Base-by-base conservation (phyloP, 1,140 invertebrate species). In the Mya arenaria region DNA sequence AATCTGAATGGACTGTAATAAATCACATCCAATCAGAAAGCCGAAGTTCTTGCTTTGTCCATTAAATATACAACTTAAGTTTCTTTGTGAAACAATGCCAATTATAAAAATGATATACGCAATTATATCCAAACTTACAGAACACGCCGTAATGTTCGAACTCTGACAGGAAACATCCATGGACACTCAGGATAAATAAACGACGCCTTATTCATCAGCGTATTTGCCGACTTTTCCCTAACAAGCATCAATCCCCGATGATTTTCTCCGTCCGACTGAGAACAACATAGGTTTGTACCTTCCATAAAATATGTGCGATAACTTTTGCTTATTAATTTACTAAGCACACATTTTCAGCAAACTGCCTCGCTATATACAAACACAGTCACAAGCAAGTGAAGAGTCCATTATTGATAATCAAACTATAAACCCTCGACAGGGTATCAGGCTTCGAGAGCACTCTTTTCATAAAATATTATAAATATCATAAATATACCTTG, bases 111-210 rank as follows among this genome's bases (percentile, higher is more conserved):
- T 13, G 28, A 25, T 17, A 10, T 60, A 60, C 6, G 8, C 56
- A 17, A 60, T 66, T 15, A 44, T 44, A 41, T n/a, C 13, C 23
- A 63, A 28, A 80, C 77, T 80, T 71, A 73, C 69, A 34, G 65
- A 30, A 81, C 79, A 30, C 44, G 52, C 30, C 39, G 58, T 17
- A 81, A 48, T 13, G 79, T 81, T 55, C 71, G 69, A 36, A 81
- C 69, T 10, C 79, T 52, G 0, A 81, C 79, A 1, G 79, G 79
- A 44, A 81, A 81, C 79, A 81, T 81, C 79, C 79, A 81, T 10
- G 79, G 79, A 44, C 79, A 81, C 65, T 81, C 79, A 41, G 79
- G 79, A 37, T 81, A 81, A 37, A 81, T 72, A 55, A 81, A 72
- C 0, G 79, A 81, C 17, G 79, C 79, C 58, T 36, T 19, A 32